A percentile compares a stretch with the other conserved stretches of the same genome.
phyloP scores from a whole-genome alignment of 2,113 vertebrate species.

The Ceuthmochares aereus region DNA sequence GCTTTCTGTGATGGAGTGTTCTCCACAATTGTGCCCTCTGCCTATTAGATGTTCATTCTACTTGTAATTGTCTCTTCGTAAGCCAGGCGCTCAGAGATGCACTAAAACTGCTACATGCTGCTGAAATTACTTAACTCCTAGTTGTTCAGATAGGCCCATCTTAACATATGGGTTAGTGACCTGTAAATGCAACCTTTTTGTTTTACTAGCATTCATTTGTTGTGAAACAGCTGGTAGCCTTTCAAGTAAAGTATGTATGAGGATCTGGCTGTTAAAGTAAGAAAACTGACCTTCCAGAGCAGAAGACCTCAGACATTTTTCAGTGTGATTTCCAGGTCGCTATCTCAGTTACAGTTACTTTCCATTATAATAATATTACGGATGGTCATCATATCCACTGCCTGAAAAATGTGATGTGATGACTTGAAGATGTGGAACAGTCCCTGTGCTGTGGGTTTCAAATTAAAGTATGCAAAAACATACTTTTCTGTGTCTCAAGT shows the following conservation, averaged over 20 bases:
- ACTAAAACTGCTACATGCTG: not conserved
- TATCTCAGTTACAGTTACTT: not conserved
- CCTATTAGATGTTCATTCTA: not conserved
- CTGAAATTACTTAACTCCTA: not conserved
- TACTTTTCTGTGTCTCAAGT: not conserved
- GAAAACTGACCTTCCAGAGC: not conserved
- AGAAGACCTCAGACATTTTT: not conserved
- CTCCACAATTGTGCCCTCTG: not conserved
- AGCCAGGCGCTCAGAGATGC: not conserved
- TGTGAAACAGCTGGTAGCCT: not conserved
- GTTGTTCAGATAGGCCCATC: not conserved
- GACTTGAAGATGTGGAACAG: not conserved
- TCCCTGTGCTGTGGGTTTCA: not conserved
- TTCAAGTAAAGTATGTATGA: not conserved
- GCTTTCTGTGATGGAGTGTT: fast-evolving
- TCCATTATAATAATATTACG: not conserved
- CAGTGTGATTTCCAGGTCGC: not conserved
- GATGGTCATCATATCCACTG: not conserved
- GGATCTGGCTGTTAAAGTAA: not conserved
- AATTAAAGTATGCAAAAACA: not conserved
- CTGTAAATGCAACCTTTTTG: not conserved
- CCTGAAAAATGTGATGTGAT: not conserved
- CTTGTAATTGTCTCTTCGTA: not conserved
- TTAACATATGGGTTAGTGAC: fast-evolving
- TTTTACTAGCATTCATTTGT: not conserved